Evolutionary conservation across 2,888 invertebrate genomes (phyloP), one percentile per base, ranked within the genome.

Genomic region (Caenorhabditis uteleia): DNA sequence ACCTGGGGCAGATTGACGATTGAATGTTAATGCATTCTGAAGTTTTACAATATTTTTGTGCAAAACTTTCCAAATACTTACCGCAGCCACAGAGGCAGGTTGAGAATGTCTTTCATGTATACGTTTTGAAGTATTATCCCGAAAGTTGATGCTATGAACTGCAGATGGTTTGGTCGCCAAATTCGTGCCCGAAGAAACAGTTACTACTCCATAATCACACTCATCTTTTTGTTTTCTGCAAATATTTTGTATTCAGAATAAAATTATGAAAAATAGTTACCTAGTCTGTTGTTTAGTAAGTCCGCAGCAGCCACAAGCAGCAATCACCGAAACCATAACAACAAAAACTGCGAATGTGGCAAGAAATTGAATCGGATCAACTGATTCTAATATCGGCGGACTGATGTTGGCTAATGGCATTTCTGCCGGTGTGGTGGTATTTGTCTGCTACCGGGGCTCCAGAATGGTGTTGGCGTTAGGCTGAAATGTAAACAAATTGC

Each of bases 51-150:
- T 40, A 34, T 20, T 40, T 36, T 25, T 29, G 27, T 45, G n/a
- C 29, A 34, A 14, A 57, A 39, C 27, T 34, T 18, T 40, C 46
- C 16, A 23, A 20, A 16, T 18, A 48, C 42, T 53, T 38, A 65
- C 58, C 50, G 50, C 55, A 29, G 45, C n/a, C n/a, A n/a, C 50
- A 2, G 58, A 36, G 18, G 39, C 49, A 1, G 71, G 71, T 39
- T 68, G 71, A 3, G 71, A 71, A 20, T 68, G 68, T 26, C 71
- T 21, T 12, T 71, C 66, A 40, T 59, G 55, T n/a, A 38, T 18
- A 33, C 45, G 36, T 18, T 60, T 65, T 20, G 42, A 31, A 6
- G 49, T 42, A 26, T 40, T 53, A 14, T 51, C 43, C 1, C 66
- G 66, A 36, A 66, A 66, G 20, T 59, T 66, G 10, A 66, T 60